Percentiles rank a stretch among this genome's conserved stretches.
These are phyloP conservation scores for Ctena decussata DNA, from an alignment of 2,888 invertebrate genomes.

Conservation along the genomic window DNA sequence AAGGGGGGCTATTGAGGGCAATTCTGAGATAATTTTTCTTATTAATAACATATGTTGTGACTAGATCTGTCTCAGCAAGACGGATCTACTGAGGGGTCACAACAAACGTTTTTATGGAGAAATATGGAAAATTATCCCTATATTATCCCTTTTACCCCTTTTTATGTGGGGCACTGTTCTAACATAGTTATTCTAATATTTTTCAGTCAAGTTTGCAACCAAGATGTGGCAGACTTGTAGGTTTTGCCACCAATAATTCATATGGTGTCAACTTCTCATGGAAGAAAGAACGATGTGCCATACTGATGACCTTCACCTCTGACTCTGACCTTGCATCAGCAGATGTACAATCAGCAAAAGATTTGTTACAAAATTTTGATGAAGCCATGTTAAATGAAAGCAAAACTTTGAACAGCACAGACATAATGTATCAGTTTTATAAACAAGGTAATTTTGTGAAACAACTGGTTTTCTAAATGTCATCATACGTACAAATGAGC, in stretches of 20 bases:
- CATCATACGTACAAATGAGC: too few relatives aligned
- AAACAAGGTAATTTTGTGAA: constrained; percentile 75
- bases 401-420: constrained; percentile 44
- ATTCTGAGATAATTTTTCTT: too few relatives aligned
- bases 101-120: too few relatives aligned
- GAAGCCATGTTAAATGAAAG: constrained; percentile 47
- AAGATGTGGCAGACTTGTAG: constrained; percentile 89
- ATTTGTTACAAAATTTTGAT: constrained; percentile 65
- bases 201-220: constrained; percentile 88
- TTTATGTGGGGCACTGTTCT: too few relatives aligned
- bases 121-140: too few relatives aligned
- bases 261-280: constrained; percentile 89
- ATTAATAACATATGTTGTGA: too few relatives aligned
- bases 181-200: too few relatives aligned
- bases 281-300: constrained; percentile 88
- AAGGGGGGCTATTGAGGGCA: too few relatives aligned
- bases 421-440: constrained; percentile 69
- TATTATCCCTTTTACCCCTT: too few relatives aligned
- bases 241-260: constrained; percentile 89
- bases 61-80: too few relatives aligned
- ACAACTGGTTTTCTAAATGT: too few relatives aligned
- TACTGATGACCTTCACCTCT: constrained; percentile 79
- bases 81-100: too few relatives aligned
- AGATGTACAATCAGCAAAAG: constrained; percentile 60
- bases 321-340: constrained; percentile 39